These are phyloP conservation scores for Oncopodura yosiiana DNA, from an alignment of 1,140 invertebrate genomes.

Conservation along the genomic window DNA sequence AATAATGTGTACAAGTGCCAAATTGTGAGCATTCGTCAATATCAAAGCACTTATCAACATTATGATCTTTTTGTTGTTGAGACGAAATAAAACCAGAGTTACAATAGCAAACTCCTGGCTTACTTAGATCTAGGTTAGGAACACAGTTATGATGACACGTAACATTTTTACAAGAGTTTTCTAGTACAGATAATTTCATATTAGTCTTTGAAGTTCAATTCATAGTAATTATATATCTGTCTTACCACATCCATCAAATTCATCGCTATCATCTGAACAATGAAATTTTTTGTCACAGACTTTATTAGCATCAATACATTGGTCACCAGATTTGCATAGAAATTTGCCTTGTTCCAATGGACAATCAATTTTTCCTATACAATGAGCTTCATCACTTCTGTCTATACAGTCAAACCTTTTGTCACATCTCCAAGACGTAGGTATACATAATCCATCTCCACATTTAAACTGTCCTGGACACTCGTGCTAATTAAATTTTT, in stretches of 20 bases:
- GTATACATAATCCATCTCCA: slow-evolving; percentile 39
- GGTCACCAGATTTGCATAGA: slow-evolving; percentile 16
- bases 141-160: slow-evolving; percentile 17
- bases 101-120: slow-evolving; percentile 19
- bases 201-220: neutral
- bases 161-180: neutral
- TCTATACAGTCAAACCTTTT: slow-evolving; percentile 47
- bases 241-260: slow-evolving; percentile 50
- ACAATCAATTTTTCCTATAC: slow-evolving; percentile 13
- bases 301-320: slow-evolving; percentile 10
- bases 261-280: slow-evolving; percentile 59
- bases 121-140: neutral
- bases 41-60: slow-evolving; percentile 69
- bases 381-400: slow-evolving; percentile 39
- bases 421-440: slow-evolving; percentile 43
- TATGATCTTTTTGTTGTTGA: slow-evolving; percentile 58
- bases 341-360: slow-evolving; percentile 20
- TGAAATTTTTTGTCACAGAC: slow-evolving; percentile 53
- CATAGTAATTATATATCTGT: no score
- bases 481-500: slow-evolving; percentile 9
- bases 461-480: slow-evolving; percentile 41
- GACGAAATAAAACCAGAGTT: slow-evolving; percentile 10
- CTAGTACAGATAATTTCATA: neutral
- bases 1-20: slow-evolving; percentile 71
- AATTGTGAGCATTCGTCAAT: slow-evolving; percentile 53